Percentiles rank a stretch among this genome's conserved stretches.
phyloP scores from a whole-genome alignment of 2,797 vertebrate genomes.

The Etheostoma nigrum region DNA sequence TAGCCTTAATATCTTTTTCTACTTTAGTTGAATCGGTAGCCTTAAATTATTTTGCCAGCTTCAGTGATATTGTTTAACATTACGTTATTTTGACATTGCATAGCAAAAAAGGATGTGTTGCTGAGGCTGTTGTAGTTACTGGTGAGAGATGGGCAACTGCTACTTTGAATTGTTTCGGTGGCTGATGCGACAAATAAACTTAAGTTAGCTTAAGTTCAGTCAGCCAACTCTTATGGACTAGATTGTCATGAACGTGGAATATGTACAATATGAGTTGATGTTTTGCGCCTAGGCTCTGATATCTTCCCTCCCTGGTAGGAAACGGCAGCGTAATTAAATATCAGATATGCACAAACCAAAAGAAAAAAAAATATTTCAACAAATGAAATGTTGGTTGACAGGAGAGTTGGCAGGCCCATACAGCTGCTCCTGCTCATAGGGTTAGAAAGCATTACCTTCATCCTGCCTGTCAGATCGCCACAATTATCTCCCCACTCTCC shows the following conservation, averaged over 20 bases:
- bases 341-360: background rate
- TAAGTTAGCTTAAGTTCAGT: background rate
- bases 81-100: background rate
- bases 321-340: background rate
- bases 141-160: background rate
- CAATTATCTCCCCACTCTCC: background rate
- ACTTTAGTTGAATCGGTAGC: background rate
- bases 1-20: background rate
- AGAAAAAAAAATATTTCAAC: constrained; percentile 5
- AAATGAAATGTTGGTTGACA: constrained; percentile 14
- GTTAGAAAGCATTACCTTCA: background rate
- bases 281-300: background rate
- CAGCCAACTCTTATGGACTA: background rate
- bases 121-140: background rate
- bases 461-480: background rate
- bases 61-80: no score
- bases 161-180: background rate
- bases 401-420: background rate
- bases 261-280: background rate
- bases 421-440: background rate
- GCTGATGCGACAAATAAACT: constrained; percentile 4
- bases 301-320: background rate
- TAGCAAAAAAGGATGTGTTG: background rate
- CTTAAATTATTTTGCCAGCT: no score
- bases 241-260: background rate